Base-by-base conservation (phyloP, 2,113 vertebrate species). In the Sigmodon hispidus region DNA sequence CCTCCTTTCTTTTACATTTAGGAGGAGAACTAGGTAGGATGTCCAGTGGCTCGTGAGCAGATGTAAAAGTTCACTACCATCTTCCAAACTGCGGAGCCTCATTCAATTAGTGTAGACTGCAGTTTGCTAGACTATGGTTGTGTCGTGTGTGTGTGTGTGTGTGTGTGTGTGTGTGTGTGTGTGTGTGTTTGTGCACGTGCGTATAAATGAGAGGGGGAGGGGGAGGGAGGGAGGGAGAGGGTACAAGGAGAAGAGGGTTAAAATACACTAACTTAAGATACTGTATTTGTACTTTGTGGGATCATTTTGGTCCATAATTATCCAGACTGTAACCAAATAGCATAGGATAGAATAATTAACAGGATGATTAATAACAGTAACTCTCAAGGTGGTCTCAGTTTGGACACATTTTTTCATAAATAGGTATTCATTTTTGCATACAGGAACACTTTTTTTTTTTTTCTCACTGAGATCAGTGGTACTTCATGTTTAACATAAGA, bases 391-490 rank as follows among this genome's bases (percentile, higher is more conserved):
- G 34, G 59, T 11, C 3, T 67, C 43, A 48, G 15, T 85, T 79
- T 90, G 91, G 57, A 48, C 17, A 34, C 21, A 63, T 65, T 90
- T 17, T 94, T 67, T 92, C 19, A 89, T 61, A 67, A 73, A n/a
- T 4, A 4, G 29, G 52, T 86, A 43, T 50, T 90, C 75, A 48
- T 92, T 57, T 95, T 94, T 24, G 43, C 69, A 79, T 29, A 79
- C 1, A 72, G 8, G 31, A 55, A 84, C 40, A 29, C 26, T 12
- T 70, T 57, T 93, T 72, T 45, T 77, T n/a, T n/a, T 77, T 84
- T 93, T 67, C 88, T 72, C n/a, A 57, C 36, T 69, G 55, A 95
- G 55, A 93, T 83, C 29, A 86, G 50, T 76, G 22, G 73, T 84
- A 94, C 73, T 48, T 86, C 43, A 86, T 65, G 24, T 24, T 91